Evolutionary conservation across 2,797 vertebrate genomes (phyloP).

Genomic region (Gymnopithys bicolor): DNA sequence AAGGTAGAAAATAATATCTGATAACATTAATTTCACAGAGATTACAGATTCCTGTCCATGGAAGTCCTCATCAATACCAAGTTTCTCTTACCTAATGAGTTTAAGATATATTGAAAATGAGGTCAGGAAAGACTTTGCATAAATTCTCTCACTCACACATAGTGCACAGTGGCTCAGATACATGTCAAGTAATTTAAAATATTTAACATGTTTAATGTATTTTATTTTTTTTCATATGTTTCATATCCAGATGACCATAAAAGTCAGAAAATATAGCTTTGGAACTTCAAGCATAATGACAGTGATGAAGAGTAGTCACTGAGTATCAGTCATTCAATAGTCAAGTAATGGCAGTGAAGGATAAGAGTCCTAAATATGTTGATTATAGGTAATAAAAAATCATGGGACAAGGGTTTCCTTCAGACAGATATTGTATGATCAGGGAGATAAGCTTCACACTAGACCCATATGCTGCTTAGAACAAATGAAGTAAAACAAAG

Average conservation of each 20-base stretch:
- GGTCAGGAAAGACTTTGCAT: neutral
- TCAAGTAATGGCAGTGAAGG: neutral
- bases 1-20: neutral
- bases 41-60: neutral
- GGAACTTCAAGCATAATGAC: neutral
- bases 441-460: neutral
- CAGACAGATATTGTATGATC: neutral
- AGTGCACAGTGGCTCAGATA: neutral
- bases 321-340: neutral
- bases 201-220: neutral
- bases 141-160: neutral
- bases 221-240: neutral
- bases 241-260: neutral
- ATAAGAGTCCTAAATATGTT: neutral
- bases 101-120: neutral
- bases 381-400: neutral
- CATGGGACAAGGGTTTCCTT: neutral
- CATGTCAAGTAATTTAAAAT: neutral
- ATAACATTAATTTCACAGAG: neutral
- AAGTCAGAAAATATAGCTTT: neutral
- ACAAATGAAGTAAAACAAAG: neutral
- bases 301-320: neutral
- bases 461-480: neutral
- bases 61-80: neutral
- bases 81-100: neutral